Evolutionary conservation across 2,888 invertebrate species (phyloP).

Genomic region (Melieria picta): DNA sequence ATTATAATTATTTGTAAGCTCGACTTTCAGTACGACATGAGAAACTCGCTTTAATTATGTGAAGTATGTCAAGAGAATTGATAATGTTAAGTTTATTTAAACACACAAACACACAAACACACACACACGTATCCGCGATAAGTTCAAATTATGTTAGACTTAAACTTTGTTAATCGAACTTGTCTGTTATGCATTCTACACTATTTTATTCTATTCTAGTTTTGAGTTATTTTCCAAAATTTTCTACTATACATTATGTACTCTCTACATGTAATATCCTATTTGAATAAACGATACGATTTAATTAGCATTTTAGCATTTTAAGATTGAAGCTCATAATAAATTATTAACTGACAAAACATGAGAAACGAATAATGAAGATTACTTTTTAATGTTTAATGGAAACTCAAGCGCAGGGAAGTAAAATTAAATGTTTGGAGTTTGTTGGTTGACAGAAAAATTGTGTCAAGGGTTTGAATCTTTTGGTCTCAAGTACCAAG

Average conservation of each 20-base stretch:
- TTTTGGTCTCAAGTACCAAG: no score
- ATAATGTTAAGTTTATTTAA: background rate
- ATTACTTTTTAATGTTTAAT: background rate
- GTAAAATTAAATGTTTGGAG: no score
- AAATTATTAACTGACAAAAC: slow-evolving; percentile 25
- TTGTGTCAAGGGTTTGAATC: no score
- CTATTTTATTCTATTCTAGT: background rate
- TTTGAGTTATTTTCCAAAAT: background rate
- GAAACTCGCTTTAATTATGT: background rate
- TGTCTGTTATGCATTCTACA: background rate
- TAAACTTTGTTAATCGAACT: no score
- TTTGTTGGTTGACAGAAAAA: no score
- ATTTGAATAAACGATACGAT: slow-evolving; percentile 23
- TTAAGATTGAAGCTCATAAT: slow-evolving; percentile 30
- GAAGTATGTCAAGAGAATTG: background rate
- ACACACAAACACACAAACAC: background rate
- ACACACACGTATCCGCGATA: no score
- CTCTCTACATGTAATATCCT: slow-evolving; percentile 5
- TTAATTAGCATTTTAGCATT: slow-evolving; percentile 26
- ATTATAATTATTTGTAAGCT: no score
- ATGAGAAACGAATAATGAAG: background rate
- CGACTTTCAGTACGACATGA: background rate
- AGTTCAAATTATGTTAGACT: no score
- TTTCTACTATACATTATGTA: background rate
- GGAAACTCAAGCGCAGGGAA: background rate